These are phyloP conservation scores for Eubasilissa splendida DNA, from an alignment of 2,888 invertebrate genomes.

Conservation along the genomic window DNA sequence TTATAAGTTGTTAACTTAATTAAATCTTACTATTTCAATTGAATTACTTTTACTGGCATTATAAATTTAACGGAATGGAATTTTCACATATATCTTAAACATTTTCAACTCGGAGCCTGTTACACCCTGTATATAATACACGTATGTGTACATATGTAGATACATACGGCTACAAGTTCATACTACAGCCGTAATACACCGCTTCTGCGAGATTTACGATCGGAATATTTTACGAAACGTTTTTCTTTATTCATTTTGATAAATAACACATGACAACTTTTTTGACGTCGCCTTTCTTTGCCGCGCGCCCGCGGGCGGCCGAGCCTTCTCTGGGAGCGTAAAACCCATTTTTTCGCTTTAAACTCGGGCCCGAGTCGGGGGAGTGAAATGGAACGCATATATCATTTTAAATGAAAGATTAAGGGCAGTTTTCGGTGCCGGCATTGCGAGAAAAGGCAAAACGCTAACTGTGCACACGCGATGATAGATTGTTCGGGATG, in stretches of 20 bases:
- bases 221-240: conserved; percentile 53
- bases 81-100: background rate
- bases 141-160: background rate
- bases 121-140: too few relatives aligned
- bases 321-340: conserved; percentile 22
- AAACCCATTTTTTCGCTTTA: conserved; percentile 45
- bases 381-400: conserved; percentile 56
- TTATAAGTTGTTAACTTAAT: too few relatives aligned
- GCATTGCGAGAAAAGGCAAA: conserved; percentile 46
- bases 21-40: too few relatives aligned
- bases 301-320: conserved; percentile 30
- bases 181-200: conserved; percentile 46
- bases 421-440: conserved; percentile 52
- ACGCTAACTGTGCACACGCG: conserved; percentile 54
- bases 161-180: conserved; percentile 51
- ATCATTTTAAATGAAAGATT: conserved; percentile 59
- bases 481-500: conserved; percentile 50
- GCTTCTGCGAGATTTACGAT: conserved; percentile 50
- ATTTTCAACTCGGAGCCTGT: too few relatives aligned
- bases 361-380: conserved; percentile 41
- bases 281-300: conserved; percentile 57
- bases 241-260: conserved; percentile 53
- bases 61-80: background rate
- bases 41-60: too few relatives aligned
- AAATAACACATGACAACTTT: conserved; percentile 58